Base-by-base conservation (phyloP, 1,140 invertebrate species). In the Drosophila bocqueti region DNA sequence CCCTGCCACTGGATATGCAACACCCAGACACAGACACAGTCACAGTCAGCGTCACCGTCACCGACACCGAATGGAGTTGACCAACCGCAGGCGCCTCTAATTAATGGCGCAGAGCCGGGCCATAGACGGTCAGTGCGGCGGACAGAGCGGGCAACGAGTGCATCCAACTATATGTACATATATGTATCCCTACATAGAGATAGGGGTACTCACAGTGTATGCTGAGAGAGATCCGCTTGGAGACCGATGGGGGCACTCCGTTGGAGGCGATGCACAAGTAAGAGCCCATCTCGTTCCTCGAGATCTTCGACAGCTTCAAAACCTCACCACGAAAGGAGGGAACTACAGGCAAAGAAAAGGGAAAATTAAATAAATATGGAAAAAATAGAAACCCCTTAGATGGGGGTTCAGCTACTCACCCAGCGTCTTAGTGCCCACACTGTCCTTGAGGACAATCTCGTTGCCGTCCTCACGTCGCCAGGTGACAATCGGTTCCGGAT, bases 191-290 rank as follows among this genome's bases (percentile, higher is more conserved):
- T 4, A 34, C 26, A n/a, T 29, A 13, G 36, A 13, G 36, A 57
- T 57, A 40, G 54, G 54, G 47, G 43, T 94, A 97, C 96, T 96
- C 94, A 97, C 97, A 98, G 92, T 97, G 96, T 76, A 97, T 97
- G 93, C 95, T 96, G 79, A 97, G 95, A 80, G 95, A 95, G 81
- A 97, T 96, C 78, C 97, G 94, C 93, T 97, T 97, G 93, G 96
- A 97, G 81, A 97, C 96, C 49, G 96, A 95, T 26, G 97, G 97
- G 34, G 96, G 96, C 16, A 97, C 95, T 40, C 95, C 95, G 76
- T 97, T 97, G 78, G 95, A 96, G n/a, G 97, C 97, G 49, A 97
- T 97, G 93, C 96, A 97, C 52, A 97, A 93, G 93, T 97, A 98
- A 61, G 96, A 96, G n/a, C 96, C 96, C 97, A 98, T 98, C 92